Evolutionary conservation across 2,888 invertebrate genomes (phyloP).

Genomic region (Drepana falcataria): DNA sequence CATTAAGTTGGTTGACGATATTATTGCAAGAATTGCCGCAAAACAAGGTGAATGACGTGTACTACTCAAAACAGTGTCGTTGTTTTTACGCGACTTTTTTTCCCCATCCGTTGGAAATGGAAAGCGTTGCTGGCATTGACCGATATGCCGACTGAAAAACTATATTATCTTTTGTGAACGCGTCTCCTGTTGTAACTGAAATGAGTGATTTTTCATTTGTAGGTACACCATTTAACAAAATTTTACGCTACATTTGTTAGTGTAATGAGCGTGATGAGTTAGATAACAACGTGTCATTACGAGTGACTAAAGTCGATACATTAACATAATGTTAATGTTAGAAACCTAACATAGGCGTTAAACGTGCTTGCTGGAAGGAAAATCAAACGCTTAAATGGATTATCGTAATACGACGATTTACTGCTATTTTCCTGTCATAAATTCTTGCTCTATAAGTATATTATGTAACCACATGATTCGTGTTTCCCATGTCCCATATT

Average conservation of each 20-base stretch:
- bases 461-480: no score
- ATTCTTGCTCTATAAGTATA: no score
- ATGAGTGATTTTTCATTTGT: conserved; percentile 10
- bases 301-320: no score
- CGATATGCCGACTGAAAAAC: conserved; percentile 62
- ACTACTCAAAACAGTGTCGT: conserved; percentile 18
- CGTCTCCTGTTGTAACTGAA: conserved; percentile 10
- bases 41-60: conserved; percentile 25
- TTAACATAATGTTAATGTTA: no score
- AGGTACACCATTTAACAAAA: conserved; percentile 15
- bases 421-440: no score
- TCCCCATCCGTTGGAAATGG: conserved; percentile 43
- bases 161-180: conserved; percentile 32
- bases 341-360: no score
- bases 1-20: background rate
- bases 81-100: conserved; percentile 21
- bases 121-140: conserved; percentile 66
- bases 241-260: conserved; percentile 20
- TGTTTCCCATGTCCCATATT: no score
- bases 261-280: conserved; percentile 18
- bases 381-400: no score
- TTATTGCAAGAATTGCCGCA: conserved; percentile 19
- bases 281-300: background rate
- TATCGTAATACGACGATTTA: no score
- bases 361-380: no score